Percentiles rank a stretch among this genome's conserved stretches.
phyloP scores from a whole-genome alignment of 2,113 vertebrate genomes.

The Ciconia boyciana region DNA sequence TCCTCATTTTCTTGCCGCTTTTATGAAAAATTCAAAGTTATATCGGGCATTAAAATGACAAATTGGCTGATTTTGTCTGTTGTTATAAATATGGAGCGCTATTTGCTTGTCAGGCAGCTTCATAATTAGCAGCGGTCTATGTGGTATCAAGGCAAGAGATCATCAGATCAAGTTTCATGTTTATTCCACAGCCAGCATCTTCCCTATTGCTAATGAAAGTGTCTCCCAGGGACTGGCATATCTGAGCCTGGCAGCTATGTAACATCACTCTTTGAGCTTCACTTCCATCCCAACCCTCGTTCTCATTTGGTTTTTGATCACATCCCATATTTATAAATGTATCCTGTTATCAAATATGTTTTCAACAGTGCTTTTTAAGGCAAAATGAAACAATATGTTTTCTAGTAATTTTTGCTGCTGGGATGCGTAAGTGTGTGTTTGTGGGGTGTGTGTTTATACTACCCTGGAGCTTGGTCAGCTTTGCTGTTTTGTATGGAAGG shows the following conservation, averaged over 20 bases:
- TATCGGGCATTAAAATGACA: constrained; percentile 27
- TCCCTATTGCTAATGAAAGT: constrained; percentile 49
- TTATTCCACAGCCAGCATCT: constrained; percentile 36
- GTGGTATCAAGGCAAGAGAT: constrained; percentile 49
- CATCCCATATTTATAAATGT: constrained; percentile 23
- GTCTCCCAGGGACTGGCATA: constrained; percentile 39
- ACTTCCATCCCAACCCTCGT: constrained; percentile 27
- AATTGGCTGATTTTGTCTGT: constrained; percentile 42
- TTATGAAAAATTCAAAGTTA: constrained; percentile 59
- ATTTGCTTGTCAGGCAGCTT: constrained; percentile 49
- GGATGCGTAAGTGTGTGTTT: neutral
- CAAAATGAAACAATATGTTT: neutral
- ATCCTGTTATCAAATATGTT: neutral
- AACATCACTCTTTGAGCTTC: constrained; percentile 39
- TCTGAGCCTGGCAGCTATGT: constrained; percentile 47
- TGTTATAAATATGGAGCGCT: constrained; percentile 40
- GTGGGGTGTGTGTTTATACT: neutral
- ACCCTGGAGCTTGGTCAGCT: neutral
- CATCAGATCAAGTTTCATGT: constrained; percentile 54
- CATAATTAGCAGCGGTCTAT: constrained; percentile 41
- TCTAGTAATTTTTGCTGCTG: neutral
- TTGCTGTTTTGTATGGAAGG: neutral
- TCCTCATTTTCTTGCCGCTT: neutral
- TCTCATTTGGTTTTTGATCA: constrained; percentile 42
- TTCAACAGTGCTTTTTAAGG: neutral